phyloP scores from a whole-genome alignment of 2,113 vertebrate genomes.

The Podiceps cristatus region DNA sequence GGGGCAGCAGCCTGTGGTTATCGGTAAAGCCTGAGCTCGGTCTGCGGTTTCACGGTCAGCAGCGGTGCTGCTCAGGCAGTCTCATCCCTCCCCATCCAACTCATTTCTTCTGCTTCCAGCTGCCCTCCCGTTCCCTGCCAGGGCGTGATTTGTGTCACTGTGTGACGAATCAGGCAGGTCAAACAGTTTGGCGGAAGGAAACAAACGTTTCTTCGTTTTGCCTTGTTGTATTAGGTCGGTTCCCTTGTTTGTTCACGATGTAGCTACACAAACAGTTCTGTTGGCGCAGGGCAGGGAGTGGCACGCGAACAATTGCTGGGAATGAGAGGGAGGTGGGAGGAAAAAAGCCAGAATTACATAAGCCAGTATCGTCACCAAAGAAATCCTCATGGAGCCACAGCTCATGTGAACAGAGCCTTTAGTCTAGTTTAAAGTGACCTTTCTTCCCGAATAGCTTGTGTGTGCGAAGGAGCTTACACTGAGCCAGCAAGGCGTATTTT shows the following conservation, averaged over 20 bases:
- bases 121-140: not conserved
- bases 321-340: not conserved
- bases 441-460: not conserved
- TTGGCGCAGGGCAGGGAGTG: not conserved
- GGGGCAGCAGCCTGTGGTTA: rapidly evolving
- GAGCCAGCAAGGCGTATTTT: not conserved
- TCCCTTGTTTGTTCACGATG: not conserved
- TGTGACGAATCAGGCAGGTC: not conserved
- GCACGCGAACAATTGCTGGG: conserved; percentile 1
- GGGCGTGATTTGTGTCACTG: not conserved
- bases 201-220: not conserved
- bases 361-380: not conserved
- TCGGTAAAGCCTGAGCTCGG: not conserved
- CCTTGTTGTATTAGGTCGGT: not conserved
- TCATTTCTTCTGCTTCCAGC: not conserved
- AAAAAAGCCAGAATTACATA: conserved; percentile 21
- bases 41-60: not conserved
- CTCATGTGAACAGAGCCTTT: not conserved
- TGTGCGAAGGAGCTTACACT: not conserved
- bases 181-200: not conserved
- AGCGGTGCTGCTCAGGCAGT: rapidly evolving
- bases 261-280: conserved; percentile 28
- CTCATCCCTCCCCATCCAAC: not conserved
- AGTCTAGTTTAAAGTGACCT: conserved; percentile 5
- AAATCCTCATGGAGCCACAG: conserved; percentile 23